phyloP scores from a whole-genome alignment of 2,888 invertebrate species.

The Argynnis bischoffii region DNA sequence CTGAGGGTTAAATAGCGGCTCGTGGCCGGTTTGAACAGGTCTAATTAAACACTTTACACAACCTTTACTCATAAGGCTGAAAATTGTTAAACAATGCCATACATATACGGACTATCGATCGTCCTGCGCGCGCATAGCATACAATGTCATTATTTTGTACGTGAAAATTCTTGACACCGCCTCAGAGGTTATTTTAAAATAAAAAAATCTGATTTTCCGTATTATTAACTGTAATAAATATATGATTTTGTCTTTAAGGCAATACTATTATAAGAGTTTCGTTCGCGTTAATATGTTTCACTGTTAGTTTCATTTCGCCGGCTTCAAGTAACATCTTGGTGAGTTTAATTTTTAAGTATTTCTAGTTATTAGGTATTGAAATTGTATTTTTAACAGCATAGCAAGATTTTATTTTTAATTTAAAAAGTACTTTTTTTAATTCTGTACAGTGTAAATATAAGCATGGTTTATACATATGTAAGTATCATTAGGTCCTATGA shows the following conservation, averaged over 20 bases:
- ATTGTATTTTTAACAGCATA: neutral
- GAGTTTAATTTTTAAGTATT: slow-evolving; percentile 14
- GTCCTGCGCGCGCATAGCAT: slow-evolving; percentile 67
- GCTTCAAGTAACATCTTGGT: slow-evolving; percentile 27
- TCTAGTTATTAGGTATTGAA: neutral
- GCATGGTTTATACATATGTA: too few species aligned
- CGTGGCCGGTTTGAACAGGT: slow-evolving; percentile 7
- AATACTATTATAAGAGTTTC: neutral
- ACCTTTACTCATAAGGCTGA: slow-evolving; percentile 23
- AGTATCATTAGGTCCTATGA: too few species aligned
- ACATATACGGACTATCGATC: slow-evolving; percentile 54
- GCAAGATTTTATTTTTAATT: too few species aligned
- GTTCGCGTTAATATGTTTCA: slow-evolving; percentile 17
- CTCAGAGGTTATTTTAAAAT: slow-evolving; percentile 53
- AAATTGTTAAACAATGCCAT: slow-evolving; percentile 18
- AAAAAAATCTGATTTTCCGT: slow-evolving; percentile 11
- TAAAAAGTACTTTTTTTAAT: too few species aligned
- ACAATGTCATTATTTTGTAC: slow-evolving; percentile 52
- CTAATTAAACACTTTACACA: neutral
- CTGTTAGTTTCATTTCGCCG: slow-evolving; percentile 10
- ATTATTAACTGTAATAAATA: slow-evolving; percentile 13
- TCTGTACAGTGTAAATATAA: too few species aligned
- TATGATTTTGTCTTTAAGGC: neutral
- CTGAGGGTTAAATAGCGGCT: neutral
- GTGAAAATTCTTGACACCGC: slow-evolving; percentile 55